Base-by-base conservation (phyloP, 2,797 vertebrate species). In the Euphonia xanthogaster region DNA sequence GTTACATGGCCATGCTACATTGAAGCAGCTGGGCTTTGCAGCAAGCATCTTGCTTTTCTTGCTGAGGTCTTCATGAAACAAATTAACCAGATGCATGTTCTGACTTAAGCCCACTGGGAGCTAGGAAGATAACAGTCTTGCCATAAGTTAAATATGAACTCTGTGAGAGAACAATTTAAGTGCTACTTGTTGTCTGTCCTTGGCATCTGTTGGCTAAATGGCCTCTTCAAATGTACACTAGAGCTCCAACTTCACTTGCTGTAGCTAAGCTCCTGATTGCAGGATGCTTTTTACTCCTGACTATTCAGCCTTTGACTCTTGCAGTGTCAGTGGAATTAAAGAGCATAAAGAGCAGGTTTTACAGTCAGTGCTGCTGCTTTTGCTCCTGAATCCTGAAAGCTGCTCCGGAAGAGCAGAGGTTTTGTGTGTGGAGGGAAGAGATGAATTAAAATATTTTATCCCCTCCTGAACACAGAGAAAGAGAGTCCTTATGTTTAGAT, bases 301-400 rank as follows among this genome's bases (percentile, higher is more conserved):
- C 75, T 91, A 4, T 88, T 93, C 72, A 93, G 73, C 61, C 75
- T 86, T 86, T 6, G 14, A 79, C 91, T 91, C 77, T 73, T 75
- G 88, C 78, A 30, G 63, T n/a, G 57, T 84, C 24, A 65, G 86
- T 89, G 87, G 89, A 94, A 91, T 94, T 92, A 73, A 92, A 94
- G 53, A 90, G 37, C 83, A 77, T 73, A 79, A 87, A 93, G 75
- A 94, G 62, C 62, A 63, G 61, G 68, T 27, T 95, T 96, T 95
- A 50, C 87, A 73, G 75, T 51, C 66, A 53, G 28, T 51, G 62
- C 85, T 86, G 54, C 73, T 81, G 73, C 92, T 90, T 93, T 86
- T 83, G 45, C 87, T 90, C 4, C 0, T 50, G 86, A 81, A 84
- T 86, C 76, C 88, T 60, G 72, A 94, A 94, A 84, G 91, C 88